Percentiles rank a stretch among this genome's conserved stretches.
Conservation (phyloP, 2,113 vertebrate genomes). For the Falcunculus frontatus region DNA sequence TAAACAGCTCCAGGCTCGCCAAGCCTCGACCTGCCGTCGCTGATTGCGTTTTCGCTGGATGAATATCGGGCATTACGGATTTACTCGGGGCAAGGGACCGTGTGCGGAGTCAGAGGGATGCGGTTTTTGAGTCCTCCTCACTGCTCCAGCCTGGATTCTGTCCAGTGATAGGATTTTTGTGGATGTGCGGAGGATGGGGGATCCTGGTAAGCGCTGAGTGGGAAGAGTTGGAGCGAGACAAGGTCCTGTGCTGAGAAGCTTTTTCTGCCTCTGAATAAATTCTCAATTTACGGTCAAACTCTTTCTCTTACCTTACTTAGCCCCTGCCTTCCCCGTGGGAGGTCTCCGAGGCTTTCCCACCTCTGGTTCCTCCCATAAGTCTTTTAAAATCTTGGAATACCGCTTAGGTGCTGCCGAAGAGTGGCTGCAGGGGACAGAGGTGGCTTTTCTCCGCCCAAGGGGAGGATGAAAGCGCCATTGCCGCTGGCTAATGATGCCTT, state of each 20-base stretch:
- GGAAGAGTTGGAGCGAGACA: neutral
- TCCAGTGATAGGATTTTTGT: neutral
- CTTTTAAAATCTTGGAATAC: neutral
- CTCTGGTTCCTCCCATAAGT: rapidly evolving
- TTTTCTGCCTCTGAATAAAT: neutral
- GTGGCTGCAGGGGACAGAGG: neutral
- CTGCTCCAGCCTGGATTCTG: neutral
- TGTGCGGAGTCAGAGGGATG: neutral
- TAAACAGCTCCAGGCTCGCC: neutral
- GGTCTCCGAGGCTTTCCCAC: neutral
- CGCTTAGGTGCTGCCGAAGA: neutral
- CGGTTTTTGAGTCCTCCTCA: neutral
- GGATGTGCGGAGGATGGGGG: neutral
- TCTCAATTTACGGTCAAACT: neutral
- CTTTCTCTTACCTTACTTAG: neutral
- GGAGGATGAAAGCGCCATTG: neutral
- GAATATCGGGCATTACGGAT: neutral
- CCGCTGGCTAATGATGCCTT: neutral
- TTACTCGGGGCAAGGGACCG: rapidly evolving
- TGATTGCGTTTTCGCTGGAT: rapidly evolving
- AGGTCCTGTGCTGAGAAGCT: neutral
- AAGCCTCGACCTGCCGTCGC: neutral
- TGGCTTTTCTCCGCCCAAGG: neutral
- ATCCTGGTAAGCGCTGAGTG: rapidly evolving
- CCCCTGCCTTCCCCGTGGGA: neutral